These are phyloP conservation scores for Neosilurus hyrtlii DNA, from an alignment of 2,797 vertebrate species.

Conservation along the genomic window DNA sequence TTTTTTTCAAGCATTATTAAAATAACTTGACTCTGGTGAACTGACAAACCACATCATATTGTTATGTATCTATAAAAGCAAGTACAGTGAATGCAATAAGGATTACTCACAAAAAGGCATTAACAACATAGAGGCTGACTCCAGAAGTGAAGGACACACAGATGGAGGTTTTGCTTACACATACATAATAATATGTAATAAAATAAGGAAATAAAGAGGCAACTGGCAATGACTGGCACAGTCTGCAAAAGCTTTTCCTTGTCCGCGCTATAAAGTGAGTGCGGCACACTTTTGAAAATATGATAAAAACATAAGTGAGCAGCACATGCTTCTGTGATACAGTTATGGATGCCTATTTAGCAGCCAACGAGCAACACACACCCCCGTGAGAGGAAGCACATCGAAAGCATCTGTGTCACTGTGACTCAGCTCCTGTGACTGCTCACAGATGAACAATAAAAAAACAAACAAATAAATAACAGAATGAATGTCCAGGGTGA, in stretches of 20 bases:
- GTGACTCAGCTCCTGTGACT: slow-evolving; percentile 57
- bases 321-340: slow-evolving; percentile 72
- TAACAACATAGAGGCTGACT: slow-evolving; percentile 40
- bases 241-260: slow-evolving; percentile 22
- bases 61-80: slow-evolving; percentile 32
- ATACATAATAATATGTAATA: slow-evolving; percentile 39
- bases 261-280: slow-evolving; percentile 29
- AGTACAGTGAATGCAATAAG: slow-evolving; percentile 35
- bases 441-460: slow-evolving; percentile 43
- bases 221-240: slow-evolving; percentile 16
- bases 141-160: slow-evolving; percentile 43
- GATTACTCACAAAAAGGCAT: slow-evolving; percentile 42
- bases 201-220: slow-evolving; percentile 39
- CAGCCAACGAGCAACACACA: slow-evolving; percentile 76
- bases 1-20: slow-evolving; percentile 15
- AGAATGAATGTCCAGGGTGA: slow-evolving; percentile 62
- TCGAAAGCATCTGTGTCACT: slow-evolving; percentile 52
- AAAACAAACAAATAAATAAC: slow-evolving; percentile 20
- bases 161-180: slow-evolving; percentile 45
- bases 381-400: slow-evolving; percentile 58
- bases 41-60: slow-evolving; percentile 39
- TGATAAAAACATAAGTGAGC: slow-evolving; percentile 50
- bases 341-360: slow-evolving; percentile 77
- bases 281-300: slow-evolving; percentile 31
- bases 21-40: slow-evolving; percentile 42